A percentile compares a stretch with the other conserved stretches of the same genome.
These are phyloP conservation scores for Pseudochirops cupreus DNA, from an alignment of 2,797 vertebrate genomes.

Conservation along the genomic window DNA sequence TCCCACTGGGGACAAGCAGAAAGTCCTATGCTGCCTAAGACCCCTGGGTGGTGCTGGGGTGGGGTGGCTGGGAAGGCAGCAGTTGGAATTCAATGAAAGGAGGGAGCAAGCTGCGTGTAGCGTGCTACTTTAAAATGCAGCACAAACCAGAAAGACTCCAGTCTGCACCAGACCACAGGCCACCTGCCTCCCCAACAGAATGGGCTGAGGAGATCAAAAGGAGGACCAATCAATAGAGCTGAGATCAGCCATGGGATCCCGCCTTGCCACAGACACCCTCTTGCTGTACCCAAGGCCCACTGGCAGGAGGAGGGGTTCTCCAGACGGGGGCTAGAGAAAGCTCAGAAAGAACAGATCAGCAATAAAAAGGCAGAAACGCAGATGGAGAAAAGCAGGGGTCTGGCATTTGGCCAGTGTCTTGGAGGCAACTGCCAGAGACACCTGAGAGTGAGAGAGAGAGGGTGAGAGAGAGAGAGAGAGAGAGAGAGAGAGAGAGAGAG, in stretches of 20 bases:
- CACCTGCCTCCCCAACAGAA: slow-evolving; percentile 1
- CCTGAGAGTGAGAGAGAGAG: not conserved
- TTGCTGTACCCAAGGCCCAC: not conserved
- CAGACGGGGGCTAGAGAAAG: not conserved
- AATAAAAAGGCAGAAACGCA: not conserved
- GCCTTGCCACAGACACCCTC: not conserved
- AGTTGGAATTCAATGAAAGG: not conserved
- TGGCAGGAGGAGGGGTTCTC: not conserved
- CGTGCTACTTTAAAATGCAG: not conserved
- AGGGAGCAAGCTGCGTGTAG: not conserved
- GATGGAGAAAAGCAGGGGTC: not conserved
- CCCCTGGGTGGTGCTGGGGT: not conserved
- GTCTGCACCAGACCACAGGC: not conserved
- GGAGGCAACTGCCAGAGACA: slow-evolving; percentile 26
- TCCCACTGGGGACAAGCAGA: not conserved
- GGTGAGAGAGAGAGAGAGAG: not conserved
- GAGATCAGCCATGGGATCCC: not conserved
- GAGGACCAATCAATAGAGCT: not conserved
- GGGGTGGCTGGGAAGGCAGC: not conserved
- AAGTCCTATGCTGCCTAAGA: not conserved
- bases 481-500: no score
- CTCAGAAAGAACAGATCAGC: not conserved
- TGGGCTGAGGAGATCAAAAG: slow-evolving; percentile 13
- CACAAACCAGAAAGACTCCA: slow-evolving; percentile 11
- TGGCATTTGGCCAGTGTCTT: not conserved